A percentile compares a stretch with the other conserved stretches of the same genome.
Evolutionary conservation across 2,888 invertebrate genomes (phyloP).

Genomic region (Orchestes rusci): DNA sequence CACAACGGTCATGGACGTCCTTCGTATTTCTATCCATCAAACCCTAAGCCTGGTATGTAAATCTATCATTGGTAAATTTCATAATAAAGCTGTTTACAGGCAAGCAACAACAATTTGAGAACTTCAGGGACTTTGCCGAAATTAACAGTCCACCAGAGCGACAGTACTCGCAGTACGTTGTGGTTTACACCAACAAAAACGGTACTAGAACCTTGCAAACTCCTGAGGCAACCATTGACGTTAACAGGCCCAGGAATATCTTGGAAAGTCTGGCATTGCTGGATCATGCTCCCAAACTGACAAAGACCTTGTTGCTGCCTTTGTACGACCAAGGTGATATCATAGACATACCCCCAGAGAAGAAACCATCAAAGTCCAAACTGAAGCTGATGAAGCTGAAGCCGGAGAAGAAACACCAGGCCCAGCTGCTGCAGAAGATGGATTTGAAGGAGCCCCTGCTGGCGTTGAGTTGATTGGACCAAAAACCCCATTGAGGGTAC

Average conservation of each 20-base stretch:
- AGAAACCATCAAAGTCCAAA: slow-evolving; percentile 56
- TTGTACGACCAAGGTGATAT: slow-evolving; percentile 19
- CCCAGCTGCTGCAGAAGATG: slow-evolving; percentile 40
- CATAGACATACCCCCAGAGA: slow-evolving; percentile 32
- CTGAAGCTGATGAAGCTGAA: slow-evolving; percentile 54
- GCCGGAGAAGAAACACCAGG: slow-evolving; percentile 49
- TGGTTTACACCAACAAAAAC: slow-evolving; percentile 78
- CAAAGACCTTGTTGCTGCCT: slow-evolving; percentile 8
- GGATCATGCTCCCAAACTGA: slow-evolving; percentile 45
- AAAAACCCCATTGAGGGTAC: background rate
- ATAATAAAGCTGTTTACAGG: too few relatives aligned
- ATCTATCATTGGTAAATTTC: too few relatives aligned
- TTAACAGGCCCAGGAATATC: slow-evolving; percentile 59
- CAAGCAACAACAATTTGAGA: slow-evolving; percentile 78
- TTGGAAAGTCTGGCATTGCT: slow-evolving; percentile 71
- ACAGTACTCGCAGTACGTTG: slow-evolving; percentile 75
- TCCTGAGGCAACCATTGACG: slow-evolving; percentile 37
- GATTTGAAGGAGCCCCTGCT: slow-evolving; percentile 58
- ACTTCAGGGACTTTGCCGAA: slow-evolving; percentile 85
- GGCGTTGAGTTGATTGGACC: slow-evolving; percentile 51
- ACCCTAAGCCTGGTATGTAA: slow-evolving; percentile 50
- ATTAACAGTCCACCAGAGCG: slow-evolving; percentile 65
- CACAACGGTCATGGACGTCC: slow-evolving; percentile 69
- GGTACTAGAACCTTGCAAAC: slow-evolving; percentile 47
- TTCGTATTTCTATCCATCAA: slow-evolving; percentile 41